These are phyloP conservation scores for Lomographa bimaculata DNA, from an alignment of 2,888 invertebrate species.

Conservation along the genomic window DNA sequence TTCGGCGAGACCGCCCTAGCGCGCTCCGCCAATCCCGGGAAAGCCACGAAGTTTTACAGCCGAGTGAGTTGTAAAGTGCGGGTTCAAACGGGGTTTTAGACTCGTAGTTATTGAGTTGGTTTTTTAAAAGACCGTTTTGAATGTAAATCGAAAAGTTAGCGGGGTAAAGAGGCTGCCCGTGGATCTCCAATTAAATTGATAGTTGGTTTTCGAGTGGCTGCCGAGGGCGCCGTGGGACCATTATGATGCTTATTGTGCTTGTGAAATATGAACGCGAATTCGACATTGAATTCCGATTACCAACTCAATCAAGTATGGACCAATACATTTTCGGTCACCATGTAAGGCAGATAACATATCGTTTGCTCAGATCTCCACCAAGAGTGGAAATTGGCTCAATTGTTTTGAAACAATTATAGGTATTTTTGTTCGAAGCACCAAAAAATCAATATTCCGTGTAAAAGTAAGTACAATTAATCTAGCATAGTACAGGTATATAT, in stretches of 20 bases:
- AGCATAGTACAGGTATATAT: no score
- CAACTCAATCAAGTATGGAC: no score
- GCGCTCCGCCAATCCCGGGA: slow-evolving; percentile 52
- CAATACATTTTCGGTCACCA: no score
- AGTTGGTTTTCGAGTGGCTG: slow-evolving; percentile 46
- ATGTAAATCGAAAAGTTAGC: slow-evolving; percentile 83
- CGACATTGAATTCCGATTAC: no score
- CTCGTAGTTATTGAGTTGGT: slow-evolving; percentile 76
- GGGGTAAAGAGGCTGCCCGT: slow-evolving; percentile 73
- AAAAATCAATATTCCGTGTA: no score
- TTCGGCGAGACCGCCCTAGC: slow-evolving; percentile 48
- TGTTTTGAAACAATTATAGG: no score
- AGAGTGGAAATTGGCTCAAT: no score
- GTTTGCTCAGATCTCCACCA: no score
- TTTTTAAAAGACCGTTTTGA: slow-evolving; percentile 82
- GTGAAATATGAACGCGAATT: no score
- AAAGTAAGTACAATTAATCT: no score
- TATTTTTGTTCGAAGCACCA: no score
- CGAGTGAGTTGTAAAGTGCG: slow-evolving; percentile 68
- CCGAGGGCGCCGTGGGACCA: slow-evolving; percentile 2
- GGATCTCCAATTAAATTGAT: slow-evolving; percentile 79
- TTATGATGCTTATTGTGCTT: slow-evolving; percentile 3
- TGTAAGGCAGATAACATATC: no score
- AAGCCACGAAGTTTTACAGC: slow-evolving; percentile 58
- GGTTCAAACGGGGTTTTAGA: slow-evolving; percentile 69